phyloP scores from a whole-genome alignment of 2,888 invertebrate genomes.

The Pseudoips prasinana region DNA sequence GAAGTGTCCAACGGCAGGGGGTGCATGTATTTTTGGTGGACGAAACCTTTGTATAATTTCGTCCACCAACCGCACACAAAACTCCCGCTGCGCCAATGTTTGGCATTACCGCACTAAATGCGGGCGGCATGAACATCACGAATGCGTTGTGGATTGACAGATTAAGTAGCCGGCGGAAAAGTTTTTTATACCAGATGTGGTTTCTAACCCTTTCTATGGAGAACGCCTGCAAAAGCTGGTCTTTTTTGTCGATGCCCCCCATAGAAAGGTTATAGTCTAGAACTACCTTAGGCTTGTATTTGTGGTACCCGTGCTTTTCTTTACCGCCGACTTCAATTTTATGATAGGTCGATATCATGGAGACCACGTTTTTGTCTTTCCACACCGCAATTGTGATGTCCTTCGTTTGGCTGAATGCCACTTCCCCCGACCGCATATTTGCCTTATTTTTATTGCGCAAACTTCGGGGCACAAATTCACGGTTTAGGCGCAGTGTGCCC shows the following conservation, averaged over 20 bases:
- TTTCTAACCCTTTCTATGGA: constrained; percentile 5
- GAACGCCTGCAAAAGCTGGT: constrained; percentile 4
- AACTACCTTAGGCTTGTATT: constrained; percentile 1
- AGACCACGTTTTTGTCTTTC: constrained; percentile 3
- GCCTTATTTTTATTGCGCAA: constrained; percentile 1
- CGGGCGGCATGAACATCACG: constrained; percentile 6
- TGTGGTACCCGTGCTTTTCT: constrained; percentile 3
- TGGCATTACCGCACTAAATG: constrained; percentile 2
- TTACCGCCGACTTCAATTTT: constrained; percentile 1
- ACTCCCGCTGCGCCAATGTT: constrained; percentile 1
- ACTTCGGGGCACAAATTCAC: constrained; percentile 6
- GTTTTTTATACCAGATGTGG: constrained; percentile 1
- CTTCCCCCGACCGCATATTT: constrained; percentile 5
- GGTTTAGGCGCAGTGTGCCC: constrained; percentile 3
- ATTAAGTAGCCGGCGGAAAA: constrained; percentile 1
- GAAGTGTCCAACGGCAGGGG: constrained; percentile 2
- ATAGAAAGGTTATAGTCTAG: constrained; percentile 2
- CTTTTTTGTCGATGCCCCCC: constrained; percentile 5
- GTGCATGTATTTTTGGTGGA: background rate
- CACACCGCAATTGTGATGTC: constrained; percentile 6
- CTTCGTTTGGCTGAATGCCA: constrained; percentile 4
- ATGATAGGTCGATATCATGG: constrained; percentile 1
- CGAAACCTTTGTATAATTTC: constrained; percentile 4
- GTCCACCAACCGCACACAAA: constrained; percentile 6
- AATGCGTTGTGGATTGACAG: constrained; percentile 4